Evolutionary conservation across 2,888 invertebrate genomes (phyloP).

Genomic region (Brachyptera risi): DNA sequence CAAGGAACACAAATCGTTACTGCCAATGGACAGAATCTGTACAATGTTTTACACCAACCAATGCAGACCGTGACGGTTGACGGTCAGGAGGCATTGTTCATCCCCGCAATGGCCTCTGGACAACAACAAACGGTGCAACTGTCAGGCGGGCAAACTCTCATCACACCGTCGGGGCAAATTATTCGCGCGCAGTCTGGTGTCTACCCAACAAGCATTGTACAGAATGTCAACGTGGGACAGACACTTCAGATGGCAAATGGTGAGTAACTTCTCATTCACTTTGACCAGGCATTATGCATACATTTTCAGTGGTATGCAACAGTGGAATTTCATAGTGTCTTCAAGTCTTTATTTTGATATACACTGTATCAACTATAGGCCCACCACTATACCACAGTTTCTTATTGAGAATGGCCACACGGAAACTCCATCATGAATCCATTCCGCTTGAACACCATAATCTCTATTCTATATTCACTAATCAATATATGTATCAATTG

Average conservation of each 20-base stretch:
- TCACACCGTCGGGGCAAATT: slow-evolving; percentile 62
- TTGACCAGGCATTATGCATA: too few relatives aligned
- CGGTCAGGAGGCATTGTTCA: slow-evolving; percentile 88
- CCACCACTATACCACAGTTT: too few relatives aligned
- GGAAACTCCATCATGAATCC: too few relatives aligned
- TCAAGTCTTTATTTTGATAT: too few relatives aligned
- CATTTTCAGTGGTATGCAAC: too few relatives aligned
- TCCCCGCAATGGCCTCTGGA: slow-evolving; percentile 66
- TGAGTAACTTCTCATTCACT: slow-evolving; percentile 35
- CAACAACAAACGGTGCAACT: slow-evolving; percentile 46
- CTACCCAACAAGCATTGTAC: slow-evolving; percentile 65
- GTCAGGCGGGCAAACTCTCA: slow-evolving; percentile 46
- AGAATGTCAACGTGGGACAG: slow-evolving; percentile 57
- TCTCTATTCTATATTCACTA: too few relatives aligned
- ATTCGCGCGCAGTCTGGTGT: slow-evolving; percentile 61
- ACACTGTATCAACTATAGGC: too few relatives aligned
- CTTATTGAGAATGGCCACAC: too few relatives aligned
- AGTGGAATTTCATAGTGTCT: too few relatives aligned
- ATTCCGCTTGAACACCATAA: too few relatives aligned
- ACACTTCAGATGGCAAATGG: slow-evolving; percentile 65
- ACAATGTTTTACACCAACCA: slow-evolving; percentile 65
- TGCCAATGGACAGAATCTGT: slow-evolving; percentile 45
- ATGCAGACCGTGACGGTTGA: slow-evolving; percentile 91
- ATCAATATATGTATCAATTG: too few relatives aligned
- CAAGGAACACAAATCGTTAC: slow-evolving; percentile 34